phyloP scores from a whole-genome alignment of 2,888 invertebrate species.

The Pandemis corylana region DNA sequence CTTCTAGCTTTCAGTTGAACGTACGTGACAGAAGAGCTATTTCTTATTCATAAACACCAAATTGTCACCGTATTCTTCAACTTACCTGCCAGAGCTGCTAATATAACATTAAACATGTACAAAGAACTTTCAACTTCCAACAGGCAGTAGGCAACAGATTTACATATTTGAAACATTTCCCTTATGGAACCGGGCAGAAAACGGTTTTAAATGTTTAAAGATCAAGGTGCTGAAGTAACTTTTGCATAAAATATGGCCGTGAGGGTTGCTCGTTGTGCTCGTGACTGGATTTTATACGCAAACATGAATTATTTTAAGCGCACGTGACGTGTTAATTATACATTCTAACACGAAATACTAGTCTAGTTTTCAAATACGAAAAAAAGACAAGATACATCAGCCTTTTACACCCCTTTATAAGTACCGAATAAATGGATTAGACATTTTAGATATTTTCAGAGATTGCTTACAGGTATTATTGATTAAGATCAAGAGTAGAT shows the following conservation, averaged over 20 bases:
- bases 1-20: neutral
- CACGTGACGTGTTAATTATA: neutral
- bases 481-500: too few species aligned
- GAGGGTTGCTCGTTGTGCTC: neutral
- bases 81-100: slow-evolving; percentile 6
- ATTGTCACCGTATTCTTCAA: neutral
- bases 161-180: slow-evolving; percentile 30
- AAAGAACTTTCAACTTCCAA: slow-evolving; percentile 27
- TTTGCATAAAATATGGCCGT: slow-evolving; percentile 10
- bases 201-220: slow-evolving; percentile 34
- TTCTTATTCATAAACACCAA: slow-evolving; percentile 1
- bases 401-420: too few species aligned
- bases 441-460: too few species aligned
- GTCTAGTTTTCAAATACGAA: neutral
- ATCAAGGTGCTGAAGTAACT: slow-evolving; percentile 8
- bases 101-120: slow-evolving; percentile 29
- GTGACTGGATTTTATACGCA: slow-evolving; percentile 6
- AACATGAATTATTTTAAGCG: neutral
- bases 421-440: too few species aligned
- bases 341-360: neutral
- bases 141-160: slow-evolving; percentile 20
- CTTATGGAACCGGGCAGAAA: slow-evolving; percentile 10
- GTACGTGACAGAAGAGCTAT: neutral
- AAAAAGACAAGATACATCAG: neutral
- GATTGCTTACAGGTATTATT: too few species aligned